These are phyloP conservation scores for Tipula lateralis DNA, from an alignment of 2,888 invertebrate genomes.

Conservation along the genomic window DNA sequence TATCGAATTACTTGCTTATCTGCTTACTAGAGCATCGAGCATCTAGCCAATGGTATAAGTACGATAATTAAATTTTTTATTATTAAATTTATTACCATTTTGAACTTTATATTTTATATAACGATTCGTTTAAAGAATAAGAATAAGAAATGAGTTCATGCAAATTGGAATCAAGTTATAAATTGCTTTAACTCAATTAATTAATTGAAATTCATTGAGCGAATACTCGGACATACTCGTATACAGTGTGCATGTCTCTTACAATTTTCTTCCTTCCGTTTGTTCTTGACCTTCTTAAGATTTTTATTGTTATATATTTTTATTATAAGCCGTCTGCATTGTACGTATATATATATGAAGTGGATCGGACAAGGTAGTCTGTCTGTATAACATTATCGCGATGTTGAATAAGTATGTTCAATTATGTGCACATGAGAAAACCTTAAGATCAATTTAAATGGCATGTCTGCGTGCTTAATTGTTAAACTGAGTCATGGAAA, in stretches of 20 bases:
- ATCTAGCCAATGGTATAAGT: too few relatives aligned
- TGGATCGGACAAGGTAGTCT: neutral
- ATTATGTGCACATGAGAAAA: neutral
- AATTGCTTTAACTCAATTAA: neutral
- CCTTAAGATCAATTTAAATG: neutral
- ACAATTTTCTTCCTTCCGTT: neutral
- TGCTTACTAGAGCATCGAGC: too few relatives aligned
- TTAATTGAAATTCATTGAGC: neutral
- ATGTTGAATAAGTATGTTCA: neutral
- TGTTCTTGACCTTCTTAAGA: conserved; percentile 9
- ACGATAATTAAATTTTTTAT: neutral
- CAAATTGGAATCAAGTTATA: neutral
- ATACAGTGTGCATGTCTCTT: neutral
- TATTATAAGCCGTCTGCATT: neutral
- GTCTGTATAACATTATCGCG: neutral
- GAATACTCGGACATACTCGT: too few relatives aligned
- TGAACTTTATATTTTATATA: neutral
- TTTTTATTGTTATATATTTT: neutral
- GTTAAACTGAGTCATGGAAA: neutral
- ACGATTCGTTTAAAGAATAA: neutral
- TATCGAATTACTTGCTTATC: too few relatives aligned
- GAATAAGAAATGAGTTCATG: neutral
- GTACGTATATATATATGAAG: neutral
- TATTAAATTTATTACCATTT: neutral
- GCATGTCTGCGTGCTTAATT: neutral